Percentiles rank a stretch among this genome's conserved stretches.
Evolutionary conservation across 2,888 invertebrate genomes (phyloP).

Genomic region (Lordiphosa andalusiaca): DNA sequence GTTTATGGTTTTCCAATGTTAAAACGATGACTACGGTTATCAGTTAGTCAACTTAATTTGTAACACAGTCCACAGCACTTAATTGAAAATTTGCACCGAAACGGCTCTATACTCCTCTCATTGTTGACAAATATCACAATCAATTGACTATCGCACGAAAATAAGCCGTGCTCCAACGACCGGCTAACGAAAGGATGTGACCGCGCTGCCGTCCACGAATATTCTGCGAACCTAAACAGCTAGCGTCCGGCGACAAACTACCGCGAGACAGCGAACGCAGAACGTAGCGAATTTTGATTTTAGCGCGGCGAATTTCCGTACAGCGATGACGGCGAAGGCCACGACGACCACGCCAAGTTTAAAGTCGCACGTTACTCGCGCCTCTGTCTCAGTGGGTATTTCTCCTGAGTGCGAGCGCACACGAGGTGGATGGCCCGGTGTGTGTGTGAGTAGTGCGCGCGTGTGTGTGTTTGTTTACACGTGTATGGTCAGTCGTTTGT

Average conservation of each 20-base stretch:
- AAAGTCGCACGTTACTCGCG: constrained; percentile 45
- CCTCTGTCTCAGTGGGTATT: constrained; percentile 32
- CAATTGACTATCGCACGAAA: constrained; percentile 30
- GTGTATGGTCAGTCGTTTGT: constrained; percentile 62
- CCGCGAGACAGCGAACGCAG: constrained; percentile 66
- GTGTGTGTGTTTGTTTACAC: constrained; percentile 37
- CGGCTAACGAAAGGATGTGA: constrained; percentile 76
- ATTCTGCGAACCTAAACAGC: constrained; percentile 76
- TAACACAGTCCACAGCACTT: constrained; percentile 1
- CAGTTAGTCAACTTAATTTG: background rate
- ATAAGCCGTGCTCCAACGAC: constrained; percentile 61
- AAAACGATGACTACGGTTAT: too few relatives aligned
- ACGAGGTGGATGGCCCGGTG: constrained; percentile 15
- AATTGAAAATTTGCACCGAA: too few relatives aligned
- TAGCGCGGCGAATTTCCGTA: constrained; percentile 74
- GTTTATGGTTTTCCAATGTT: background rate
- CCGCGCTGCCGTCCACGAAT: constrained; percentile 60
- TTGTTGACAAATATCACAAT: constrained; percentile 10
- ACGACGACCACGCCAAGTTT: constrained; percentile 36
- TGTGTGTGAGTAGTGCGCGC: constrained; percentile 26
- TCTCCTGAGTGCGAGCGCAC: constrained; percentile 51
- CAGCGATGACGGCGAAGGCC: constrained; percentile 18
- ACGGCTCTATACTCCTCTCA: constrained; percentile 1
- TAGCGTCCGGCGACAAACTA: constrained; percentile 76
- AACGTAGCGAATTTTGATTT: constrained; percentile 77